Evolutionary conservation across 2,797 vertebrate species (phyloP).

Genomic region (Acestrorhynchus altus): DNA sequence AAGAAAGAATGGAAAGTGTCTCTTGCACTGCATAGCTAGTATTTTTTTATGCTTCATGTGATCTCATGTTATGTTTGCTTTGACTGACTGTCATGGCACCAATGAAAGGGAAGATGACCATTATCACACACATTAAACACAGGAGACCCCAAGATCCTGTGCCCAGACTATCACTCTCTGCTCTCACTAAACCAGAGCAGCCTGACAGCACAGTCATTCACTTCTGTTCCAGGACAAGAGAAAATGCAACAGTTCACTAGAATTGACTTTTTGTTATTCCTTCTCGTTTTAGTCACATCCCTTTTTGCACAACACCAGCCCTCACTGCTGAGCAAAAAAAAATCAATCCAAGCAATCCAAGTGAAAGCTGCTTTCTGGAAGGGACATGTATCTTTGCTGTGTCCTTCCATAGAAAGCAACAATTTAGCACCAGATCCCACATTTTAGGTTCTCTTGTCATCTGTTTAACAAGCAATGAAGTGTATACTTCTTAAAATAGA

Average conservation of each 20-base stretch:
- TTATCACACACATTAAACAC: background rate
- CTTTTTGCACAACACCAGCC: slow-evolving; percentile 2
- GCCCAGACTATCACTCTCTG: background rate
- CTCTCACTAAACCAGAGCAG: background rate
- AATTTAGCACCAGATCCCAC: background rate
- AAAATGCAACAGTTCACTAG: slow-evolving; percentile 21
- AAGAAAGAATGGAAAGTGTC: background rate
- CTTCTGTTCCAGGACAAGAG: background rate
- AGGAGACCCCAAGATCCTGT: background rate
- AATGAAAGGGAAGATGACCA: slow-evolving; percentile 3
- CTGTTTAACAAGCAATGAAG: background rate
- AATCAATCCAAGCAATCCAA: background rate
- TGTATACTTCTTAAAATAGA: background rate
- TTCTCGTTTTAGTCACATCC: background rate
- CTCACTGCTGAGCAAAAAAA: background rate
- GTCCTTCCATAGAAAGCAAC: background rate
- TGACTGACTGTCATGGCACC: slow-evolving; percentile 48
- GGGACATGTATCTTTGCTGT: no score
- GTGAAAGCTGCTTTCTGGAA: background rate
- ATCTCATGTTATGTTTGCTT: slow-evolving; percentile 13
- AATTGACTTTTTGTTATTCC: slow-evolving; percentile 9
- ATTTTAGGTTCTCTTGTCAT: background rate
- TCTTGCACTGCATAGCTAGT: background rate
- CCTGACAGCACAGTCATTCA: slow-evolving; percentile 5
- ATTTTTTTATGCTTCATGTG: background rate